Evolutionary conservation across 2,888 invertebrate genomes (phyloP).

Genomic region (Entomobrya multifasciata): DNA sequence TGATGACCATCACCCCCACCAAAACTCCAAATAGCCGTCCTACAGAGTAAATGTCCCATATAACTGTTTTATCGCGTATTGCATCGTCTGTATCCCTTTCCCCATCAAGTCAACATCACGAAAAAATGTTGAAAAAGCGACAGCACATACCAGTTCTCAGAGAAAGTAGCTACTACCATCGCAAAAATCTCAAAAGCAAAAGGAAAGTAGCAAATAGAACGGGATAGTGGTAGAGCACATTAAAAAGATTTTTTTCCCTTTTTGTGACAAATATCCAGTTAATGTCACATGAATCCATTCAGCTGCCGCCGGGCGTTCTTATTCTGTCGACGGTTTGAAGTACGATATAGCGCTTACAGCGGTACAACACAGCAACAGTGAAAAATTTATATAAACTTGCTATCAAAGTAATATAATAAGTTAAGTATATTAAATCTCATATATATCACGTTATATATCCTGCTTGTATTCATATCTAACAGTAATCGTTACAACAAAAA

Average conservation of each 20-base stretch:
- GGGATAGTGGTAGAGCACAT: not conserved
- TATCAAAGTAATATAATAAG: too few relatives aligned
- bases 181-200: not conserved
- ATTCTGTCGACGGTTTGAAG: not conserved
- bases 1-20: not conserved
- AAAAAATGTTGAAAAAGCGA: slow-evolving; percentile 21
- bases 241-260: slow-evolving; percentile 38
- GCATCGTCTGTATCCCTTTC: not conserved
- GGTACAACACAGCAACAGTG: not conserved
- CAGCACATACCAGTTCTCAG: too few relatives aligned
- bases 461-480: too few relatives aligned
- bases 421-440: too few relatives aligned
- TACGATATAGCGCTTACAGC: not conserved
- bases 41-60: slow-evolving; percentile 16
- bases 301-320: slow-evolving; percentile 42
- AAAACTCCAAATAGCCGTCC: slow-evolving; percentile 10
- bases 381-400: too few relatives aligned
- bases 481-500: too few relatives aligned
- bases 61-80: not conserved
- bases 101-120: not conserved
- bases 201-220: not conserved
- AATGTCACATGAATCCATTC: slow-evolving; percentile 59
- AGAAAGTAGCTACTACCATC: not conserved
- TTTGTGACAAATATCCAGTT: slow-evolving; percentile 61
- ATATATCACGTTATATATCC: too few relatives aligned